Evolutionary conservation across 2,888 invertebrate species (phyloP), one percentile per base, ranked within the genome.

Genomic region (Netelia melanura): DNA sequence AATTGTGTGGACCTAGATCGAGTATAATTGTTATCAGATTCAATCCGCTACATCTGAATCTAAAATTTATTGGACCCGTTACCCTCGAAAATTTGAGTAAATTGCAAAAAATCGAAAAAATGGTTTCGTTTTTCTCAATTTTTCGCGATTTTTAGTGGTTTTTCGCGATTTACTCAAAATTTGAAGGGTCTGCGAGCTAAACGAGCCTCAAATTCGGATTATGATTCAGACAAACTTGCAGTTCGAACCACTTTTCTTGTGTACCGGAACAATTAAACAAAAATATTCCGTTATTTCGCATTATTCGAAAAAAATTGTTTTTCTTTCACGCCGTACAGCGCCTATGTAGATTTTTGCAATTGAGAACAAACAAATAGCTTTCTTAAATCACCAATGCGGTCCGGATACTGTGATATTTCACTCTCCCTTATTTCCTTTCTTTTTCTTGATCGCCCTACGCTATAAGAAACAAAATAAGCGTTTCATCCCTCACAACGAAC

Each of bases 381-480:
- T 52, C 65, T 64, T 17, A 65, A 79, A 83, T 85, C 85, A 21
- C 62, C 79, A 71, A 71, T 67, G 54, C 14, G 17, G 17, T 11
- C 52, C 48, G 54, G 65, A 48, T 79, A 58, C 54, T 65, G 30
- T 65, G 70, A 80, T 77, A 77, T 85, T 83, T 81, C 68, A 83
- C 56, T 72, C 62, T 58, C 68, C 62, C 68, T 56, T 70, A 48
- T 79, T 14, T 56, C 67, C 67, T 78, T 23, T 76, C 23, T 56
- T 21, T 81, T 25, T 30, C 11, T 52, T 38, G 10, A 65, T 11
- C 62, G n/a, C 48, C 30, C 21, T 62, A 52, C 38, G n/a, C 30
- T 68, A 23, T 43, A 38, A 23, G 64, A 64, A 81, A 44, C 17
- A 77, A 58, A 58, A 58, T 58, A 74, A 70, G 48, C 44, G 72